Percentiles rank a stretch among this genome's conserved stretches.
These are phyloP conservation scores for Cryptotermes secundus DNA, from an alignment of 1,140 invertebrate genomes.

Conservation along the genomic window DNA sequence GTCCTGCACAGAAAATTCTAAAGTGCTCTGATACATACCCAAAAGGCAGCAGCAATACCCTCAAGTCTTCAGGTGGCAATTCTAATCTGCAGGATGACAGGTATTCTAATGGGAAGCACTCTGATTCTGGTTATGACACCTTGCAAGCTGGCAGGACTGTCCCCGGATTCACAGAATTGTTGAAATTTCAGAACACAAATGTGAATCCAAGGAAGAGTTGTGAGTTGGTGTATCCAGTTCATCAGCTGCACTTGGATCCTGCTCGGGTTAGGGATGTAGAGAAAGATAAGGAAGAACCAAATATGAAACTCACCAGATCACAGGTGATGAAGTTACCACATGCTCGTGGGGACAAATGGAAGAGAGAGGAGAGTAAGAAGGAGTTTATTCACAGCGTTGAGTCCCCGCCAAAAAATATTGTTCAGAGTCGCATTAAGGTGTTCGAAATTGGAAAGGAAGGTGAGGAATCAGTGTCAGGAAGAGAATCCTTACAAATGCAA, in stretches of 20 bases:
- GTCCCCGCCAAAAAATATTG: slow-evolving; percentile 50
- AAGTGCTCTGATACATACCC: slow-evolving; percentile 13
- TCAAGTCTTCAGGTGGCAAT: slow-evolving; percentile 24
- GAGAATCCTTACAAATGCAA: slow-evolving; percentile 47
- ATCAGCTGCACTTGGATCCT: slow-evolving; percentile 46
- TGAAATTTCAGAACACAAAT: not conserved
- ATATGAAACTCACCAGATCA: slow-evolving; percentile 49
- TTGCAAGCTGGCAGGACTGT: slow-evolving; percentile 37
- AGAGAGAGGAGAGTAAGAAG: not conserved
- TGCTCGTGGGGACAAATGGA: not conserved
- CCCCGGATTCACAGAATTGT: not conserved
- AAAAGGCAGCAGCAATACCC: not conserved
- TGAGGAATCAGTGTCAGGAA: slow-evolving; percentile 37
- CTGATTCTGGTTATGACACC: slow-evolving; percentile 49
- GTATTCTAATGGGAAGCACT: slow-evolving; percentile 39
- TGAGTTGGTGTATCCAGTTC: slow-evolving; percentile 22
- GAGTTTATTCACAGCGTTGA: not conserved
- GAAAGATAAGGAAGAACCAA: slow-evolving; percentile 42
- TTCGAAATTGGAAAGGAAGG: slow-evolving; percentile 47
- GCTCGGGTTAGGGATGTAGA: slow-evolving; percentile 30
- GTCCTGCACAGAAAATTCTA: not conserved
- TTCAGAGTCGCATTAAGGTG: slow-evolving; percentile 54
- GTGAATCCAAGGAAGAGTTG: not conserved
- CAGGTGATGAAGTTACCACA: slow-evolving; percentile 45
- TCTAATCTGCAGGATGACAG: slow-evolving; percentile 9